These are phyloP conservation scores for Orchesellides sinensis DNA, from an alignment of 2,888 invertebrate species.

Conservation along the genomic window DNA sequence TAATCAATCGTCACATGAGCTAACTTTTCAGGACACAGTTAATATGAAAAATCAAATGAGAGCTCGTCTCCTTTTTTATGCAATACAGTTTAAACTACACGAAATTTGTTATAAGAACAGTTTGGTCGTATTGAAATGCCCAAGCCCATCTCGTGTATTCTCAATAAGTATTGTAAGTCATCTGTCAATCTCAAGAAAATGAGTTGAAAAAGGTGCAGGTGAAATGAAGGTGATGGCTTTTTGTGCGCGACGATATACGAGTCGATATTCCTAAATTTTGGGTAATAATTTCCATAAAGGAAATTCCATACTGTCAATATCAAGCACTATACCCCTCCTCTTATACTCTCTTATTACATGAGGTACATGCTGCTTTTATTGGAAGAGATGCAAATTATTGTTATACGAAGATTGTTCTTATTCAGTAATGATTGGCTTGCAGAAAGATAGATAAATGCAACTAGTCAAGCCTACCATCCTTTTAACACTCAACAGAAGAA, in stretches of 20 bases:
- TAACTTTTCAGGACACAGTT: conserved; percentile 48
- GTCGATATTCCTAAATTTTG: conserved; percentile 20
- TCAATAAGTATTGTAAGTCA: conserved; percentile 43
- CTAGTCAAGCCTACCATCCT: conserved; percentile 12
- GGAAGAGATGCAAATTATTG: conserved; percentile 15
- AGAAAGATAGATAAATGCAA: conserved; percentile 13
- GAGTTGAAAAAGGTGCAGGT: conserved; percentile 42
- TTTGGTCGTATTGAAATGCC: neutral
- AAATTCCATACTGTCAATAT: conserved; percentile 3
- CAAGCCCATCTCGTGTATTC: conserved; percentile 36
- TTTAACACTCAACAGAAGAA: too few species aligned
- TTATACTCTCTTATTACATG: neutral
- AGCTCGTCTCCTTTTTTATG: conserved; percentile 8
- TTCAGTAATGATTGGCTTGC: conserved; percentile 23
- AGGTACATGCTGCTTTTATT: neutral
- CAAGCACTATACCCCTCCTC: neutral
- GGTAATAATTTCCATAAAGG: conserved; percentile 4
- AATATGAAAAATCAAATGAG: conserved; percentile 31
- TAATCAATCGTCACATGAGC: conserved; percentile 61
- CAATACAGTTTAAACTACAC: too few species aligned
- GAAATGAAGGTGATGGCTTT: conserved; percentile 20
- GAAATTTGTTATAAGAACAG: too few species aligned
- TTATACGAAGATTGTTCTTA: neutral
- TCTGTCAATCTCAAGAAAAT: conserved; percentile 49
- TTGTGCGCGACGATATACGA: neutral